Conservation (phyloP, 2,888 invertebrate species). For the Ischnura elegans region DNA sequence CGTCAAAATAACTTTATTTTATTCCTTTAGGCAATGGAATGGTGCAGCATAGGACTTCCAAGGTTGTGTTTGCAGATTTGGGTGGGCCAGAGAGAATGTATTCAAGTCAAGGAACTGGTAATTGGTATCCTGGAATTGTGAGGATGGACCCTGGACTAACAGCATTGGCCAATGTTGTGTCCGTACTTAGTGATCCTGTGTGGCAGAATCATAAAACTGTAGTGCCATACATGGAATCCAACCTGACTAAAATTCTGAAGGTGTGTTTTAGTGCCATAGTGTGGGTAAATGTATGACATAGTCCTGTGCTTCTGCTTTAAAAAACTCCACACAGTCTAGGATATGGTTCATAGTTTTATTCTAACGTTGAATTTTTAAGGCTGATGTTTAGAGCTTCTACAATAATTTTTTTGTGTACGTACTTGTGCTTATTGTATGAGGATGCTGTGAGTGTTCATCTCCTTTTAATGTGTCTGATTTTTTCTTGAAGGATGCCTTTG, state of each 20-base stretch:
- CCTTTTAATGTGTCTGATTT: not conserved
- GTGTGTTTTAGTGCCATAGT: conserved; percentile 68
- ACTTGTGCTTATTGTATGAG: too few relatives aligned
- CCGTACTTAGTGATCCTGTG: conserved; percentile 79
- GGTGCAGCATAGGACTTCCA: conserved; percentile 85
- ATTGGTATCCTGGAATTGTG: conserved; percentile 74
- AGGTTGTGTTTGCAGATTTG: conserved; percentile 87
- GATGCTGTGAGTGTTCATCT: not conserved
- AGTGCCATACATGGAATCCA: conserved; percentile 71
- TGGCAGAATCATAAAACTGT: conserved; percentile 71
- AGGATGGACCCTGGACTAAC: conserved; percentile 83
- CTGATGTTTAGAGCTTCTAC: not conserved
- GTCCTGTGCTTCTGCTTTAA: not conserved
- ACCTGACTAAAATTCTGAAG: conserved; percentile 72
- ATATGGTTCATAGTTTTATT: too few relatives aligned
- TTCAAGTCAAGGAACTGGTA: conserved; percentile 68
- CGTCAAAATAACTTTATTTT: not conserved
- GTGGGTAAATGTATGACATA: not conserved
- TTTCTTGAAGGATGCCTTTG: conserved; percentile 86
- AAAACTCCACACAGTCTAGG: not conserved
- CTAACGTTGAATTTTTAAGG: too few relatives aligned
- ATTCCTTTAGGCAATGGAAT: conserved; percentile 79
- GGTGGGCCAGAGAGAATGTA: conserved; percentile 81
- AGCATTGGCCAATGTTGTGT: conserved; percentile 84
- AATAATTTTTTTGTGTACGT: too few relatives aligned